Evolutionary conservation across 2,888 invertebrate genomes (phyloP).

Genomic region (Scelioninae gen. 2): DNA sequence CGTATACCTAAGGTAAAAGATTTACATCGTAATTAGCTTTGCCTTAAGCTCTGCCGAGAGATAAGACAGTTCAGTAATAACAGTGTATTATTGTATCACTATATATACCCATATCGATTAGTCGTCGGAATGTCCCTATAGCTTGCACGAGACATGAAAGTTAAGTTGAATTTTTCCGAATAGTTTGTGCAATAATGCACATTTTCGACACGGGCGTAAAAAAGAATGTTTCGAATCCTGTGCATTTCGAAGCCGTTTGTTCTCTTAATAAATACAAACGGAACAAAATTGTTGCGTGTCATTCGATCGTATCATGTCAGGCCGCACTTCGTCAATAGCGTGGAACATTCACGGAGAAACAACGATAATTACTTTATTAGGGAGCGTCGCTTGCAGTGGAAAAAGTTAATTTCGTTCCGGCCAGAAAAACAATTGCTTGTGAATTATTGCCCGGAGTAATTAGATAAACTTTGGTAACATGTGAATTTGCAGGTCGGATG

Average conservation of each 20-base stretch:
- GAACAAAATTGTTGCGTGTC: constrained; percentile 19
- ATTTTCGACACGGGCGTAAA: too few species aligned
- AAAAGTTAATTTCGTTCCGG: constrained; percentile 2
- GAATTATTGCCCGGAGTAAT: constrained; percentile 16
- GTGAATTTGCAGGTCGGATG: constrained; percentile 16
- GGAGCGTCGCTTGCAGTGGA: background rate
- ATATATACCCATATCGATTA: constrained; percentile 44
- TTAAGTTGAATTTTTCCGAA: constrained; percentile 13
- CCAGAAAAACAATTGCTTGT: constrained; percentile 13
- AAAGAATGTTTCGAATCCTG: too few species aligned
- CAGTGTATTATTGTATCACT: constrained; percentile 37
- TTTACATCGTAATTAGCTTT: constrained; percentile 54
- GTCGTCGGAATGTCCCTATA: constrained; percentile 39
- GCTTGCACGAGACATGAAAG: too few species aligned
- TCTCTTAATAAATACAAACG: constrained; percentile 7
- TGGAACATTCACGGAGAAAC: background rate
- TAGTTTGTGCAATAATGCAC: constrained; percentile 3
- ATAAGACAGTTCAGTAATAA: constrained; percentile 47
- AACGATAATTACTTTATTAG: constrained; percentile 36
- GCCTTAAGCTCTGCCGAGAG: constrained; percentile 41
- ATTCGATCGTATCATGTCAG: constrained; percentile 16
- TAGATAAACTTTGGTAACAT: constrained; percentile 18
- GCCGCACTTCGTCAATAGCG: constrained; percentile 24
- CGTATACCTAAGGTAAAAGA: constrained; percentile 38
- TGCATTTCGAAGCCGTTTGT: background rate